Base-by-base conservation (phyloP, 2,888 invertebrate species). In the Tetragonisca angustula region DNA sequence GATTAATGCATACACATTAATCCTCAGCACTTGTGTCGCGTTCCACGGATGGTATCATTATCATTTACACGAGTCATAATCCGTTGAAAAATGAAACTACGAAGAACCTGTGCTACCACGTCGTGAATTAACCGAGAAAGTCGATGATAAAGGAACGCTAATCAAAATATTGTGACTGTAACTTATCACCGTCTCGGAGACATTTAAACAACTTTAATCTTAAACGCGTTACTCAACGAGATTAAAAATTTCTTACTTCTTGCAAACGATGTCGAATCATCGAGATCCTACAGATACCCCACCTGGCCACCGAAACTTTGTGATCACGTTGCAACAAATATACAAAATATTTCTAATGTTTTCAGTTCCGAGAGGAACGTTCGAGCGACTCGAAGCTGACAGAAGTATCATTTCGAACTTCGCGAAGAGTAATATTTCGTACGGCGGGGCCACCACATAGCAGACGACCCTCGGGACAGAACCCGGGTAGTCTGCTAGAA, bases 401-500 rank as follows among this genome's bases (percentile, higher is more conserved):
- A n/a, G n/a, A 59, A n/a, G 56, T 59, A 15, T 17, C 4, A 76
- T 24, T 32, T 6, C 6, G 6, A 52, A 43, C 15, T 4, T 50
- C 11, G 24, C 21, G 3, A n/a, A 6, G 3, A 11, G 36, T 50
- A 9, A 19, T 32, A 32, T 21, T 54, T 59, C 21, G 15, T 43
- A 17, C 43, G 43, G 24, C 50, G 52, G n/a, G 13, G 49, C 24
- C 68, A 24, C 59, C 71, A 67, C 21, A 64, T 54, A 85, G 76
- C 81, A 73, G 74, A 78, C 79, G 76, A 74, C 64, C 49, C 21
- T 49, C 75, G n/a, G 36, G 9, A 50, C 68, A 49, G n/a, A 27
- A 62, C 36, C 62, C 19, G 61, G 67, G 88, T 83, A 84, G 89
- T 87, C 89, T 88, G 88, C 84, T 86, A 82, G 84, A 43, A 80